Evolutionary conservation across 2,113 vertebrate species (phyloP).

Genomic region (Protobothrops mucrosquamatus): DNA sequence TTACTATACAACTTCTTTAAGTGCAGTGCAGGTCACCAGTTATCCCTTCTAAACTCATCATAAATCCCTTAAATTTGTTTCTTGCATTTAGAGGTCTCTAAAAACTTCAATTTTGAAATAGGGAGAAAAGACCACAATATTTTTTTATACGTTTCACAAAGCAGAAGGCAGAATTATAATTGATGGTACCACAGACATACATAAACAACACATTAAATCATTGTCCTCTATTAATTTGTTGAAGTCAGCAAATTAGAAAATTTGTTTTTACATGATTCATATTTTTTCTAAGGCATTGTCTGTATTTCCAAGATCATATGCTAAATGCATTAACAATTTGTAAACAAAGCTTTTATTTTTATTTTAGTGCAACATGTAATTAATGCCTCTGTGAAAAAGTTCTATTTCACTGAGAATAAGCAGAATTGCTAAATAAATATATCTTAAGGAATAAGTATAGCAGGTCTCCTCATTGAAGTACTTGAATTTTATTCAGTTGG

Average conservation of each 20-base stretch:
- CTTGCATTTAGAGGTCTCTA: neutral
- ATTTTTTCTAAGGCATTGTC: neutral
- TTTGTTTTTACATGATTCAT: neutral
- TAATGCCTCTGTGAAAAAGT: neutral
- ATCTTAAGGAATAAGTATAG: neutral
- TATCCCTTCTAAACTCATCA: neutral
- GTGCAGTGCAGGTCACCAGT: neutral
- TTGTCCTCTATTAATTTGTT: neutral
- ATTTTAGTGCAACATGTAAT: conserved; percentile 1
- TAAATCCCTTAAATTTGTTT: neutral
- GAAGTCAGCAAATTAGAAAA: neutral
- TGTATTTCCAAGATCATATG: neutral
- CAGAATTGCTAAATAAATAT: neutral
- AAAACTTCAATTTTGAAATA: neutral
- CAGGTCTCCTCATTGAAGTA: neutral
- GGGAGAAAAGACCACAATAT: neutral
- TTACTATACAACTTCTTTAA: neutral
- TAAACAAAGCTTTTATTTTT: conserved; percentile 4
- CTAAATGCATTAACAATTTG: neutral
- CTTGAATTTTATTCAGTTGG: neutral
- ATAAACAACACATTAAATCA: neutral
- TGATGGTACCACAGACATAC: neutral
- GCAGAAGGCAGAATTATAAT: neutral
- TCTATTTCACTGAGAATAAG: neutral
- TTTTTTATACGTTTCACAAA: neutral